phyloP scores from a whole-genome alignment of 2,797 vertebrate genomes.

The Sebastes itinus region DNA sequence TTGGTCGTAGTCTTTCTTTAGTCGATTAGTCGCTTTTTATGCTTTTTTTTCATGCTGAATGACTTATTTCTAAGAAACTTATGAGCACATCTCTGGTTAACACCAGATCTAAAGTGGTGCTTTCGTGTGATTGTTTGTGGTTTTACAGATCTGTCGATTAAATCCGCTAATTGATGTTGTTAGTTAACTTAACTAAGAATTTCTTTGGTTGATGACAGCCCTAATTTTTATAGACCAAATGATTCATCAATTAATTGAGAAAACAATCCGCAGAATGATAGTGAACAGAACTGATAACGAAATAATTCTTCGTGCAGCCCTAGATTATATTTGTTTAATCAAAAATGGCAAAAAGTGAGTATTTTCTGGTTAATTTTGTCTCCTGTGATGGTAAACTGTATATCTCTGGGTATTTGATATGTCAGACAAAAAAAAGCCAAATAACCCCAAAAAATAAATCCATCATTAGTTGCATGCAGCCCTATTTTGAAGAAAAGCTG shows the following conservation, averaged over 20 bases:
- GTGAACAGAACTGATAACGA: not conserved
- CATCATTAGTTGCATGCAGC: not conserved
- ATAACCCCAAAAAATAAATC: not conserved
- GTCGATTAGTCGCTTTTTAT: no score
- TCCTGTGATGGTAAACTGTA: not conserved
- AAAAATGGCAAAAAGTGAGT: not conserved
- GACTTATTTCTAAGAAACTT: no score
- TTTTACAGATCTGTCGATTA: no score
- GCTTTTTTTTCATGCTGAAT: no score
- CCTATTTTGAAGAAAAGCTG: not conserved
- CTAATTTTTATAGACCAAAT: not conserved
- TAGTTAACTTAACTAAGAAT: no score
- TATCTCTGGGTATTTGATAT: not conserved
- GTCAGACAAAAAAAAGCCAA: not conserved
- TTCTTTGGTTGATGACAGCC: no score
- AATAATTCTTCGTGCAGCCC: not conserved
- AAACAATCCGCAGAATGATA: not conserved
- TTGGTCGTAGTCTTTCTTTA: no score
- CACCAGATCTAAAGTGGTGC: no score
- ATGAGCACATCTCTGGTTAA: no score
- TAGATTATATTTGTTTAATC: not conserved
- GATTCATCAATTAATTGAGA: not conserved
- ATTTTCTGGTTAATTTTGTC: not conserved
- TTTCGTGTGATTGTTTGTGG: no score
- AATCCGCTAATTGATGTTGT: no score